phyloP scores from a whole-genome alignment of 2,113 vertebrate genomes.

The Aptenodytes forsteri region DNA sequence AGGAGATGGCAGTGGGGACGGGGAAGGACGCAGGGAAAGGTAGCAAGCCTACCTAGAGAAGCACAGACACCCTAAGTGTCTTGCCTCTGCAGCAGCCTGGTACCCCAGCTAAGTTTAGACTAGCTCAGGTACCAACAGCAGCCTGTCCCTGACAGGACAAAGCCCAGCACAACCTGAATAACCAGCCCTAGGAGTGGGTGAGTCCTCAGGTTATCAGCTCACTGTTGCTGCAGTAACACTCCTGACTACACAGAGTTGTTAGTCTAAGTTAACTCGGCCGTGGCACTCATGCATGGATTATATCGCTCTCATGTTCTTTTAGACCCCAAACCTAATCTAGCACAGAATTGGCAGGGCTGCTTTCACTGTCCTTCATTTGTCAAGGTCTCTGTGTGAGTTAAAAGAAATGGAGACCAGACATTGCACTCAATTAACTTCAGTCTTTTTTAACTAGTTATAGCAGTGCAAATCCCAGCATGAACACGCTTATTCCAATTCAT shows the following conservation, averaged over 20 bases:
- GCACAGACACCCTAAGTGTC: neutral
- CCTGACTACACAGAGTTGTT: neutral
- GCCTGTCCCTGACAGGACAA: neutral
- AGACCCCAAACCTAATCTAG: neutral
- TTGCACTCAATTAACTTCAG: neutral
- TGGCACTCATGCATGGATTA: neutral
- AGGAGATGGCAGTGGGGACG: neutral
- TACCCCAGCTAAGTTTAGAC: neutral
- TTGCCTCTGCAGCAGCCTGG: neutral
- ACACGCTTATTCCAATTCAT: neutral
- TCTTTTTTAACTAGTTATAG: neutral
- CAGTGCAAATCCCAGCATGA: neutral
- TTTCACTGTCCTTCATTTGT: neutral
- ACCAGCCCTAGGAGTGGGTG: neutral
- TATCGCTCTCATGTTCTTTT: neutral
- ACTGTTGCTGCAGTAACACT: neutral
- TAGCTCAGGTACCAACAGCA: neutral
- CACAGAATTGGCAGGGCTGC: neutral
- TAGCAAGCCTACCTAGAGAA: neutral
- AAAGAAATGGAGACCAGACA: neutral
- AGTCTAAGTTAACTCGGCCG: neutral
- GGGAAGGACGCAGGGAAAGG: neutral
- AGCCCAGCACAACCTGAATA: neutral
- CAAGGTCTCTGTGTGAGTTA: neutral
- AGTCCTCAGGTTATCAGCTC: neutral